phyloP scores from a whole-genome alignment of 2,113 vertebrate genomes.

The Tragelaphus scriptus region DNA sequence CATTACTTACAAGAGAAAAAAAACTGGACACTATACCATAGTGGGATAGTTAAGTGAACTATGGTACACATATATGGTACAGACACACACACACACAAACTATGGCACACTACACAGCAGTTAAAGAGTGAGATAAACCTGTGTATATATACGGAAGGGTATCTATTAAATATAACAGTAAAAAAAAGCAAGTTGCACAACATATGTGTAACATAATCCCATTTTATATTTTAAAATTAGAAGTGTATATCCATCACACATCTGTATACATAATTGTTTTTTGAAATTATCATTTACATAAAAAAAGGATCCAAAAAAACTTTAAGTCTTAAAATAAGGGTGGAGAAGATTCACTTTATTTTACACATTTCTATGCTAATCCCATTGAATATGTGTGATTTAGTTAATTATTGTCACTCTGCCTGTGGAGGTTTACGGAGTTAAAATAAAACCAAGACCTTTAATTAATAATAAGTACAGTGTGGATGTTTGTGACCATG shows the following conservation, averaged over 20 bases:
- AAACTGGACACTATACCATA: background rate
- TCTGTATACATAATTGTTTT: background rate
- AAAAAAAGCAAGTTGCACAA: background rate
- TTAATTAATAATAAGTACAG: background rate
- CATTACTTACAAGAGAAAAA: background rate
- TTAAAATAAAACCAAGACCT: conserved; percentile 14
- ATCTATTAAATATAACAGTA: background rate
- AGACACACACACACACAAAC: background rate
- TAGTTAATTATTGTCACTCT: background rate
- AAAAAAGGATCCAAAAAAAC: conserved; percentile 38
- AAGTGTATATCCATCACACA: background rate
- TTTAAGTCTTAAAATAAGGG: background rate
- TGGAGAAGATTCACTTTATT: background rate
- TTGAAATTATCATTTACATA: background rate
- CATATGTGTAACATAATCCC: background rate
- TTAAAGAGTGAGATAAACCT: background rate
- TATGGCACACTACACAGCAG: background rate
- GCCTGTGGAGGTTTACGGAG: background rate
- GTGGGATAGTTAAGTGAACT: background rate
- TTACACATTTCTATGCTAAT: background rate
- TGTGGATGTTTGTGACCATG: background rate
- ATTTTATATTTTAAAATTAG: background rate
- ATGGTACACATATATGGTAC: background rate
- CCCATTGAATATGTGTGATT: background rate
- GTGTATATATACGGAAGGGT: background rate